Evolutionary conservation across 1,140 invertebrate species (phyloP), one percentile per base, ranked within the genome.

Genomic region (Macrobrachium rosenbergii): DNA sequence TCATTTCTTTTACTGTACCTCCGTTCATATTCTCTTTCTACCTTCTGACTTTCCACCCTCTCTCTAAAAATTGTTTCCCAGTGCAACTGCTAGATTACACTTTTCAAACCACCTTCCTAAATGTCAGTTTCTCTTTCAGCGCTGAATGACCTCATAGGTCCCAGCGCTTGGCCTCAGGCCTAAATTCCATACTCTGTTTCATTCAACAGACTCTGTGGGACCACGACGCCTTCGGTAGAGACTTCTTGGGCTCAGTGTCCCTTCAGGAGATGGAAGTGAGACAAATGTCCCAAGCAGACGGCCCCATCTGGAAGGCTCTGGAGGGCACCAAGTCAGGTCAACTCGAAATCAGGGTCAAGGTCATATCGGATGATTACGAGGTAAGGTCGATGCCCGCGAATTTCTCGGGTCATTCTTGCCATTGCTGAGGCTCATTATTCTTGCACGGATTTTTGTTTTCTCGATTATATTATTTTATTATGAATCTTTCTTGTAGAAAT

Each of bases 341-440:
- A 11, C 59, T 87, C 37, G 85, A 87, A 52, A 52, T 87, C 52
- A 87, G 78, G 45, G 67, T 87, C 85, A 87, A 87, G 64, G 85
- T 87, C 62, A 87, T 87, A 45, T 87, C 85, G 11, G 85, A 87
- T 76, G 85, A 87, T 82, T 87, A 87, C 63, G 85, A 87, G 85
- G 85, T 87, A 75, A 81, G 64, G 8, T 14, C 21, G 37, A 23
- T 37, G 11, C 2, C 21, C 17, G 2, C 10, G 52, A 52, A 23
- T 58, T 17, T 60, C 21, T 73, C 58, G 21, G 14, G 64, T 28
- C 64, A 2, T 80, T 28, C 16, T 37, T 10, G n/a, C 0, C 21
- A 28, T n/a, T 5, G 12, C 37, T 72, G 8, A 12, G 14, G 28
- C 28, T 37, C 3, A 37, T 37, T 37, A 2, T 37, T 37, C 28